Conservation (phyloP, 1,140 invertebrate genomes). For the Bombus waltoni region DNA sequence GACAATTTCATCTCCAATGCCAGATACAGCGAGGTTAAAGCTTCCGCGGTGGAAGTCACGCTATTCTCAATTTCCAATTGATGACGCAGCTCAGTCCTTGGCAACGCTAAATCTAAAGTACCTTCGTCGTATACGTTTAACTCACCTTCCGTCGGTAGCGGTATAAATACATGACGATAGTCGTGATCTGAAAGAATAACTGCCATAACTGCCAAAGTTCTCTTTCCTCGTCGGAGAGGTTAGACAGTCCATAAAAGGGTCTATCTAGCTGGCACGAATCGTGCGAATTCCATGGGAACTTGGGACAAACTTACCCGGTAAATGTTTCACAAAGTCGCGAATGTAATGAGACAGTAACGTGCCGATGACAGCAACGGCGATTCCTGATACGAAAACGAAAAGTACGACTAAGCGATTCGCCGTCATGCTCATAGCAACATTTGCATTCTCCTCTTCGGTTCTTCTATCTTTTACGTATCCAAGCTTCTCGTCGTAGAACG, state of each 20-base stretch:
- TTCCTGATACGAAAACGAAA: slow-evolving; percentile 68
- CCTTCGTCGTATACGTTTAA: slow-evolving; percentile 76
- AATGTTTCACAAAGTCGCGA: slow-evolving; percentile 35
- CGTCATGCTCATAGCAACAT: slow-evolving; percentile 41
- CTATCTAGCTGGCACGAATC: no score
- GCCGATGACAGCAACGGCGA: slow-evolving; percentile 68
- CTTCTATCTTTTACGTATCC: slow-evolving; percentile 53
- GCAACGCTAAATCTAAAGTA: slow-evolving; percentile 66
- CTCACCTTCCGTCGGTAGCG: slow-evolving; percentile 71
- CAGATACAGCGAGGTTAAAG: slow-evolving; percentile 90
- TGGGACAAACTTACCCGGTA: slow-evolving; percentile 55
- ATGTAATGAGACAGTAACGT: slow-evolving; percentile 71
- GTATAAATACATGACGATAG: slow-evolving; percentile 64
- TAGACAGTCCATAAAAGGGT: neutral
- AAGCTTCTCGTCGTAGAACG: slow-evolving; percentile 38
- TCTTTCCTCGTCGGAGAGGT: neutral
- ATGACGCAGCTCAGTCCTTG: slow-evolving; percentile 28
- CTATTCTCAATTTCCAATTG: slow-evolving; percentile 59
- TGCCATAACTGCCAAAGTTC: neutral
- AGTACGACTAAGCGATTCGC: slow-evolving; percentile 64
- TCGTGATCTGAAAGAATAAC: slow-evolving; percentile 13
- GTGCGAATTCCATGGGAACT: neutral
- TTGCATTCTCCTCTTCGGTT: slow-evolving; percentile 21
- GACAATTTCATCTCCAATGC: slow-evolving; percentile 92
- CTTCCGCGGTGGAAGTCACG: slow-evolving; percentile 86